phyloP scores from a whole-genome alignment of 2,888 invertebrate genomes.

The Psococerastis gibbosa region DNA sequence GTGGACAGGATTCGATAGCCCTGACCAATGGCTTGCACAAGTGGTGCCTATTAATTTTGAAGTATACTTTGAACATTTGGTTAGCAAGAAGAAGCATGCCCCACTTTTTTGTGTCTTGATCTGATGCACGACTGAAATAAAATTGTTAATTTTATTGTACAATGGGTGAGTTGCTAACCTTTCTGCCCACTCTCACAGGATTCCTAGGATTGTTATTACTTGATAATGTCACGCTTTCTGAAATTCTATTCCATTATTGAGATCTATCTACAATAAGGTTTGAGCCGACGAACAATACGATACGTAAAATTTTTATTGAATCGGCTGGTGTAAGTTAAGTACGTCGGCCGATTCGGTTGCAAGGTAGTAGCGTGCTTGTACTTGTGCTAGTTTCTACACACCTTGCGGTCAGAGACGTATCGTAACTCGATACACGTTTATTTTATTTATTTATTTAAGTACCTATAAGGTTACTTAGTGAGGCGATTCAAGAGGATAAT shows the following conservation, averaged over 20 bases:
- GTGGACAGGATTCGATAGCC: constrained; percentile 83
- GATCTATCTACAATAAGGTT: not conserved
- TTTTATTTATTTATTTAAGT: no score
- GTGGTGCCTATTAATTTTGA: constrained; percentile 76
- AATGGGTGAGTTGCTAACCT: not conserved
- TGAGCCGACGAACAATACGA: no score
- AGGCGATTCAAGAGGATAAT: no score
- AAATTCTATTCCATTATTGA: not conserved
- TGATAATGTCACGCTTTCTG: constrained; percentile 1
- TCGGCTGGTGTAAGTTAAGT: no score
- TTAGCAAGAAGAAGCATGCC: constrained; percentile 94
- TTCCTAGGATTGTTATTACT: not conserved
- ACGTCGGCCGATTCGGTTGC: no score
- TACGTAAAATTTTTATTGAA: no score
- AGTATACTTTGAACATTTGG: constrained; percentile 93
- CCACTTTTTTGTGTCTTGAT: constrained; percentile 81
- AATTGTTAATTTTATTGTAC: not conserved
- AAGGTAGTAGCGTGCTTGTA: no score
- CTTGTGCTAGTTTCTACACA: no score
- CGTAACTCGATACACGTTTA: no score
- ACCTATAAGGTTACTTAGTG: no score
- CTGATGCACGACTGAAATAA: constrained; percentile 40
- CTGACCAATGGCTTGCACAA: constrained; percentile 86
- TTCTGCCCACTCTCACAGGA: not conserved
- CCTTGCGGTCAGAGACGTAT: no score